phyloP scores from a whole-genome alignment of 2,888 invertebrate genomes.

The Andrena praecox region DNA sequence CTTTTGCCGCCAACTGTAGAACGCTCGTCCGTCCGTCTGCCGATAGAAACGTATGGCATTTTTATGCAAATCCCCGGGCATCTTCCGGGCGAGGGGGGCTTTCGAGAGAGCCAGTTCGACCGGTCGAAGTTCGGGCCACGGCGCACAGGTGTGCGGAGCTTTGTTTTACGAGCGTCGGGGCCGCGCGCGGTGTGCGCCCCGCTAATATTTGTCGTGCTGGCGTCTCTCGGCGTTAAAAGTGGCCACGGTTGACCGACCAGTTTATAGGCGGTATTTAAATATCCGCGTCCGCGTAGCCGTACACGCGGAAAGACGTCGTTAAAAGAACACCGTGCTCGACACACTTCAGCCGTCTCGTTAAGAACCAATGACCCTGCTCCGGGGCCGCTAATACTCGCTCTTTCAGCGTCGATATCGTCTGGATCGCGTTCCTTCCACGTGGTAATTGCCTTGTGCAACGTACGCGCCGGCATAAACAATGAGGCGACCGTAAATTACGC shows the following conservation, averaged over 20 bases:
- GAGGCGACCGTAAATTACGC: conserved; percentile 21
- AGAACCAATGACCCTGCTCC: conserved; percentile 28
- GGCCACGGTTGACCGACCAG: conserved; percentile 61
- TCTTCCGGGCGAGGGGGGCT: conserved; percentile 62
- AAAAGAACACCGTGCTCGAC: conserved; percentile 20
- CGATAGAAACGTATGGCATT: conserved; percentile 78
- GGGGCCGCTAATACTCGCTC: conserved; percentile 3
- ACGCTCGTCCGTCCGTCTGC: conserved; percentile 57
- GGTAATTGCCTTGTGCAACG: conserved; percentile 11
- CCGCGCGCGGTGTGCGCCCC: conserved; percentile 68
- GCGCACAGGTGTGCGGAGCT: conserved; percentile 43
- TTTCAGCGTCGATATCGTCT: conserved; percentile 26
- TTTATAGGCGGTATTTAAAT: conserved; percentile 69
- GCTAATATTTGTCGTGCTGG: conserved; percentile 76
- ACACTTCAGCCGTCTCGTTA: conserved; percentile 48
- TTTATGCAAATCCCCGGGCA: conserved; percentile 77
- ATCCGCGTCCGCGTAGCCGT: conserved; percentile 34
- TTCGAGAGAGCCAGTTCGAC: conserved; percentile 66
- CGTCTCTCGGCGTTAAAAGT: conserved; percentile 61
- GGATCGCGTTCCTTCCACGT: conserved; percentile 7
- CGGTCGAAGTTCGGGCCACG: conserved; percentile 67
- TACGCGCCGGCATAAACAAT: conserved; percentile 20
- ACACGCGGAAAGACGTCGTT: conserved; percentile 54
- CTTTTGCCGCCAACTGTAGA: conserved; percentile 50
- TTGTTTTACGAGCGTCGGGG: conserved; percentile 78